phyloP scores from a whole-genome alignment of 2,113 vertebrate species.

The Cryptomyrus ogoouensis region DNA sequence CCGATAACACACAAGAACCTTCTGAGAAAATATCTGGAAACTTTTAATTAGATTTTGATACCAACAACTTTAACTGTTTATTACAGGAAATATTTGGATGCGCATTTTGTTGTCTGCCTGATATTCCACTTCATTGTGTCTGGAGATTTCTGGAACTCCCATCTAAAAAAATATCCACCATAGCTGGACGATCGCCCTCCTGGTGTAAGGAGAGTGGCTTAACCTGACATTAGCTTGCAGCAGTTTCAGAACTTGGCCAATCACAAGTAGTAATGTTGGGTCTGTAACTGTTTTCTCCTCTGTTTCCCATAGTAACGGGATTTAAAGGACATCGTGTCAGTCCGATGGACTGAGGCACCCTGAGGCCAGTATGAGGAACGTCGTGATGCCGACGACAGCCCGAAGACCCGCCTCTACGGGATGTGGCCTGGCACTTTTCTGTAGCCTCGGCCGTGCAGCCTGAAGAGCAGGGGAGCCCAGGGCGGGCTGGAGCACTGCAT shows the following conservation, averaged over 20 bases:
- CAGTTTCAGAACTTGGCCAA: not conserved
- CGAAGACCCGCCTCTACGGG: conserved; percentile 41
- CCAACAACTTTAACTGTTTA: conserved; percentile 24
- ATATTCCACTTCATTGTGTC: not conserved
- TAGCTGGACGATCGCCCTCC: not conserved
- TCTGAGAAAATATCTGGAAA: conserved; percentile 34
- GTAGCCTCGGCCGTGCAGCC: conserved; percentile 20
- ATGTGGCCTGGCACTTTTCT: conserved; percentile 37
- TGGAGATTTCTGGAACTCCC: not conserved
- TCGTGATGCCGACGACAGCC: conserved; percentile 29
- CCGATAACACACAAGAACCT: conserved; percentile 54
- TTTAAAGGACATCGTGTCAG: conserved; percentile 33
- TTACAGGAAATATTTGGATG: not conserved
- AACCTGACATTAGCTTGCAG: not conserved
- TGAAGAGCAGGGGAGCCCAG: conserved; percentile 22
- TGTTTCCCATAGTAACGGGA: conserved; percentile 51
- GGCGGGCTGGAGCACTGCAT: conserved; percentile 34
- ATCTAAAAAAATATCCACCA: not conserved
- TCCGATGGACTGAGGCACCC: conserved; percentile 39
- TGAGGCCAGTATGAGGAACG: conserved; percentile 56
- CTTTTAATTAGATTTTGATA: conserved; percentile 42
- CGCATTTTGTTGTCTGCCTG: not conserved
- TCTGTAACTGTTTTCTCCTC: conserved; percentile 12
- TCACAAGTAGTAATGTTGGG: not conserved
- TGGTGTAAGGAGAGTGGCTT: not conserved